phyloP scores from a whole-genome alignment of 2,797 vertebrate genomes.

The Ctenopoma multispine region DNA sequence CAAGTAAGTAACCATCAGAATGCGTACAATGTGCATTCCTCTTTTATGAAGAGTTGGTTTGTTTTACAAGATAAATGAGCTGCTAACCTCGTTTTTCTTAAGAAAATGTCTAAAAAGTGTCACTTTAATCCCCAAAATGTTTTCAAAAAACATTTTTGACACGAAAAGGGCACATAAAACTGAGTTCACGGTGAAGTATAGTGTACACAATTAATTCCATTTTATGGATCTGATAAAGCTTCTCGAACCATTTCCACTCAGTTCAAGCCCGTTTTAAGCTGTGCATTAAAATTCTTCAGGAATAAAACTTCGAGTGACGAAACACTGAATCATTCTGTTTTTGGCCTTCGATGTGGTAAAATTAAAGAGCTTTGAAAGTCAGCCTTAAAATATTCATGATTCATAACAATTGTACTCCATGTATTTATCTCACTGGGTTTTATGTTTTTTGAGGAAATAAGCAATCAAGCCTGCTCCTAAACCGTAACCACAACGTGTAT shows the following conservation, averaged over 20 bases:
- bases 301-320: slow-evolving; percentile 20
- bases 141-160: not conserved
- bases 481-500: slow-evolving; percentile 38
- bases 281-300: slow-evolving; percentile 26
- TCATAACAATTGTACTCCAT: slow-evolving; percentile 48
- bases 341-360: slow-evolving; percentile 33
- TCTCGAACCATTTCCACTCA: slow-evolving; percentile 45
- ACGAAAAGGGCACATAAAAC: slow-evolving; percentile 33
- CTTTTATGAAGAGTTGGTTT: not conserved
- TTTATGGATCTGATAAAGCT: slow-evolving; percentile 48
- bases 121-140: not conserved
- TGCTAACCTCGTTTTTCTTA: not conserved
- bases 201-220: slow-evolving; percentile 43
- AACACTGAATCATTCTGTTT: slow-evolving; percentile 32
- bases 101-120: slow-evolving; percentile 11
- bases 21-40: not conserved
- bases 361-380: slow-evolving; percentile 66
- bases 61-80: not conserved
- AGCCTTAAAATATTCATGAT: slow-evolving; percentile 59
- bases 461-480: slow-evolving; percentile 34
- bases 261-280: slow-evolving; percentile 20
- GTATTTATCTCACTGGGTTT: slow-evolving; percentile 44
- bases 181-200: slow-evolving; percentile 39
- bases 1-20: not conserved
- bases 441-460: slow-evolving; percentile 59